Base-by-base conservation (phyloP, 2,888 invertebrate species). In the Pristionchus entomophagus region DNA sequence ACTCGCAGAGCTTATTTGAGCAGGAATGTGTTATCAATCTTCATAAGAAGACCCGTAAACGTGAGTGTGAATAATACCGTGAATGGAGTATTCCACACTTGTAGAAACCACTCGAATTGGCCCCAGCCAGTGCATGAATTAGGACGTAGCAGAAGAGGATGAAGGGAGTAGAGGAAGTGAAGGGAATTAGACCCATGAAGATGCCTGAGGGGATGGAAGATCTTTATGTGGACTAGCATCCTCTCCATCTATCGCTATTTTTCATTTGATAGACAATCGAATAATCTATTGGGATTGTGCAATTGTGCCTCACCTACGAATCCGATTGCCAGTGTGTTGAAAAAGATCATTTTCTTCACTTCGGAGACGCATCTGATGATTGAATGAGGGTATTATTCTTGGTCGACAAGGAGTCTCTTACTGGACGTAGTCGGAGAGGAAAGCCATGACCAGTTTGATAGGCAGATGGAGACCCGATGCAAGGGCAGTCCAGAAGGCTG, bases 61-160 rank as follows among this genome's bases (percentile, higher is more conserved):
- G 14, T 17, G 29, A 26, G 1, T 6, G n/a, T n/a, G 22, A 41
- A 29, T 49, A 10, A 41, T 14, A 89, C 90, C 90, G 87, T 38
- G 90, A 85, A 69, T 90, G 88, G 35, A 91, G 85, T 0, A 91
- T 89, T 41, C 89, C 91, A 81, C 91, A 91, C 82, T 91, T 91
- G 84, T 91, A 91, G 85, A 91, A 91, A 32, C 91, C 91, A 14
- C 91, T 90, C 59, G 91, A 89, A 84, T 91, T 91, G 41, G 90
- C 81, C 0, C 89, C 89, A 10, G 88, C 73, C 35, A 87, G 49
- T 49, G 78, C 77, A 29, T 53, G 56, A 1, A 29, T 81, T 1
- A 81, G 35, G 8, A 81, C 81, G 41, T 26, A 81, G 56, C 35
- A 56, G 6, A 26, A 14, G 45, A 81, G 53, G 19, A 56, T 26